Percentiles rank a stretch among this genome's conserved stretches.
Conservation (phyloP, 2,113 vertebrate genomes). For the Ramphastos sulfuratus region DNA sequence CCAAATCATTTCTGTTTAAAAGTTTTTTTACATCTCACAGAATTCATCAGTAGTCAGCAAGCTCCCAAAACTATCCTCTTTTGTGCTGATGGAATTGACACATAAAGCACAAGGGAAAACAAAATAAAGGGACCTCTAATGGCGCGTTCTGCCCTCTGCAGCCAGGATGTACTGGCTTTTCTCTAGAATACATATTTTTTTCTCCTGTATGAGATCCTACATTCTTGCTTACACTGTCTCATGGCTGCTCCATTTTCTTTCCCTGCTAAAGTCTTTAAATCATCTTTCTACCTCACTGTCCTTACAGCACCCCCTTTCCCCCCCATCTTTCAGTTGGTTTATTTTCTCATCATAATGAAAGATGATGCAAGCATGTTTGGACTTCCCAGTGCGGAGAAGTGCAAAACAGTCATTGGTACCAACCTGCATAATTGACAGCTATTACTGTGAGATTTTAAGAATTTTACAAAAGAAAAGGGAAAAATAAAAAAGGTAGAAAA, state of each 20-base stretch:
- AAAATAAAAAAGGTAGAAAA: background rate
- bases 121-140: background rate
- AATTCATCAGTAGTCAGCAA: background rate
- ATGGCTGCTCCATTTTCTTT: background rate
- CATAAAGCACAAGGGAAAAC: background rate
- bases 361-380: background rate
- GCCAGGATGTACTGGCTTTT: background rate
- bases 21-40: background rate
- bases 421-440: background rate
- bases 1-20: background rate
- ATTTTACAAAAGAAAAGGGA: too few relatives aligned
- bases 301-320: background rate
- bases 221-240: background rate
- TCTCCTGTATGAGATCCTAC: background rate
- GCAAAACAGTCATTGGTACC: background rate
- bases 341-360: background rate
- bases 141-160: background rate
- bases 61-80: background rate
- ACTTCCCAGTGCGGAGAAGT: background rate
- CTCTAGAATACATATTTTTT: background rate
- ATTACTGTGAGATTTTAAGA: background rate
- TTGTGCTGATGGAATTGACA: background rate
- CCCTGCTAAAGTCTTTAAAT: background rate
- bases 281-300: background rate
- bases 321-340: background rate